Evolutionary conservation across 2,888 invertebrate genomes (phyloP), one percentile per base, ranked within the genome.

Genomic region (Troglohyphantes excavatus): DNA sequence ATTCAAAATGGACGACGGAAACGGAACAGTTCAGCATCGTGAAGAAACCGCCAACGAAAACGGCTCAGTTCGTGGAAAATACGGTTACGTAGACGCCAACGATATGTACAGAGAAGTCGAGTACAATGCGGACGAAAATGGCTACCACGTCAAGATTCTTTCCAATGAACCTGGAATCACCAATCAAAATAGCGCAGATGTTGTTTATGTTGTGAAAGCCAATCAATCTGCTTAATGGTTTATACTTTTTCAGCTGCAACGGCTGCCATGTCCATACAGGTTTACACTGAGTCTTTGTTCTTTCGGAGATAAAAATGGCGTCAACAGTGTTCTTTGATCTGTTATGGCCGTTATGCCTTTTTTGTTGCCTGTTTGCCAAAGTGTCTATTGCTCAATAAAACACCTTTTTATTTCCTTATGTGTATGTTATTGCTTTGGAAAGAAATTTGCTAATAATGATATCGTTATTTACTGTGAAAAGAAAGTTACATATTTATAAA

Each of bases 81-180:
- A 90, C 19, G 89, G 89, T 13, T 90, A 83, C 26, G 33, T 63
- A 11, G 84, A 90, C 21, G 23, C 70, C 2, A 53, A 29, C n/a
- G 89, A 83, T 33, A 33, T 29, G 17, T 90, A 84, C 65, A 27
- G 89, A 46, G 65, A 76, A 39, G 89, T 90, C 0, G 79, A 83
- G 7, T 90, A 90, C 65, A 79, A 67, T 33, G 89, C 89, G 19
- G 89, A 70, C 26, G 76, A 89, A 63, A 89, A 82, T 46, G 89
- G 89, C 23, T 90, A 72, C 63, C 89, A 72, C 23, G 90, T 75
- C 17, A 84, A 79, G 70, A 79, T 90, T 9, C 63, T 65, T n/a
- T 84, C 78, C 39, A 84, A 90, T 29, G 90, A 90, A 46, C 89
- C 89, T 13, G 89, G 89, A 33, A 70, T 90, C 17, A 39, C 68